These are phyloP conservation scores for Pseudococcus longispinus DNA, from an alignment of 2,888 invertebrate species.

Conservation along the genomic window DNA sequence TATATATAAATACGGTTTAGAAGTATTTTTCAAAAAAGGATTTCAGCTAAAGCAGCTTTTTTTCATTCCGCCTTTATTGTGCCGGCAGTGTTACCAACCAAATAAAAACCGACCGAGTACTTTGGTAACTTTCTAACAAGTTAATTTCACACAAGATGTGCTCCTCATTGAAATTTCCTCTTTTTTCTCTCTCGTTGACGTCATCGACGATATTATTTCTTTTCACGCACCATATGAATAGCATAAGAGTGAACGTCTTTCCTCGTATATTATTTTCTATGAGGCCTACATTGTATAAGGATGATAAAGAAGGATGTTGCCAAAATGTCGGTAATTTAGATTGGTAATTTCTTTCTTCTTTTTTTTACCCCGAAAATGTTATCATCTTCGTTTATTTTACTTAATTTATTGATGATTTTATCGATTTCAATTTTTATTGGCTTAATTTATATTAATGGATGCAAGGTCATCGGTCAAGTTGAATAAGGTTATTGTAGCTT, in stretches of 20 bases:
- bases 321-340: neutral
- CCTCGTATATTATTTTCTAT: neutral
- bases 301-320: neutral
- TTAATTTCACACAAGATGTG: constrained; percentile 26
- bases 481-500: too few species aligned
- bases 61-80: neutral
- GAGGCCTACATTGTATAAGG: neutral
- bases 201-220: constrained; percentile 20
- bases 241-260: neutral
- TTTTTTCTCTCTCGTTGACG: neutral
- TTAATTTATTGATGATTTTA: neutral
- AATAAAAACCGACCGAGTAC: neutral
- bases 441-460: too few species aligned
- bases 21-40: constrained; percentile 35
- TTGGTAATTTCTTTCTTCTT: neutral
- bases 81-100: constrained; percentile 27
- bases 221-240: constrained; percentile 7
- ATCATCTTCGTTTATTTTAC: neutral
- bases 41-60: constrained; percentile 13
- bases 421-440: too few species aligned
- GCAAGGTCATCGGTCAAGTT: too few species aligned
- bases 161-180: neutral
- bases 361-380: neutral
- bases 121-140: neutral
- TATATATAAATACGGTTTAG: neutral